Evolutionary conservation across 2,888 invertebrate genomes (phyloP), one percentile per base, ranked within the genome.

Genomic region (Glyphotaelius pellucidus): DNA sequence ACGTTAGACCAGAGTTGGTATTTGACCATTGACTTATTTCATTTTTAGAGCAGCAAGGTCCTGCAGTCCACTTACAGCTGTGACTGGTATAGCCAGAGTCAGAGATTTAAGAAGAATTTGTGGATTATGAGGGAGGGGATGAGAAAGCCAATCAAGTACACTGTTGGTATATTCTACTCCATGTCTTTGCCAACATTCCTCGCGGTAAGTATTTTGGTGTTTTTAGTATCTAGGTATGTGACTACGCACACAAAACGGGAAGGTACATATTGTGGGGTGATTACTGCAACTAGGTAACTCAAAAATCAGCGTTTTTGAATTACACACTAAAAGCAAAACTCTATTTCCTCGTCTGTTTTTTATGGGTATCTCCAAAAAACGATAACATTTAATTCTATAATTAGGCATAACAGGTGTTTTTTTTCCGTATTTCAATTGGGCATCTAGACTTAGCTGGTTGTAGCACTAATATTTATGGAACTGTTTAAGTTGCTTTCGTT

Each of bases 111-210:
- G 85, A 92, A 93, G 90, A 93, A 91, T 79, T 89, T 94, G 42
- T 90, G 86, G 88, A 92, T 93, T 38, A 91, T 94, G 67, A 92
- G 93, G 42, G 90, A 93, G 87, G 91, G 94, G 25, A 38, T 93
- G 1, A 89, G 91, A 38, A 85, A 93, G 19, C 93, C 93, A 15
- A 89, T 93, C 30, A 91, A 90, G 67, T 93, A 92, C 79, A 93
- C 93, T 12, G 94, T 93, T 25, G 94, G 94, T 30, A 91, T 88
- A 83, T 94, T 94, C 42, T 93, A 93, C 83, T 89, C 93, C 12
- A 94, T 94, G 94, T 93, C 94, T 14, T 81, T 94, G 83, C 91
- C 93, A 30, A 94, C 94, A 88, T 93, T 93, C 83, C 42, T 94
- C 47, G 90, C 93, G 90, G 94, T 94, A 92, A 42, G 80, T 91